A percentile compares a stretch with the other conserved stretches of the same genome.
These are phyloP conservation scores for Patiria pectinifera DNA, from an alignment of 53 echinoderm and acorn worm species.

Conservation along the genomic window DNA sequence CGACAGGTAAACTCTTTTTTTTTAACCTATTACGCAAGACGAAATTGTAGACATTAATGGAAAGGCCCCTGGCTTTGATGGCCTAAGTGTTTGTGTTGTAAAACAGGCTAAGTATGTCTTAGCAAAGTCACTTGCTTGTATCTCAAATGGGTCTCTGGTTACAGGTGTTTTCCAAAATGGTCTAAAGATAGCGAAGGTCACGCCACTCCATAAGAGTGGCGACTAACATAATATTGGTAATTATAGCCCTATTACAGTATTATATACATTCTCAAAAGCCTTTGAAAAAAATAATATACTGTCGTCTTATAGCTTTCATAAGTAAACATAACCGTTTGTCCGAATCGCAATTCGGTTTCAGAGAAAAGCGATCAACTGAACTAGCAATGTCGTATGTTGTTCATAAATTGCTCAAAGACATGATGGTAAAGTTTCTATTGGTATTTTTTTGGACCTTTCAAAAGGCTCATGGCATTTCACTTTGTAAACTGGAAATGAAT, in stretches of 20 bases:
- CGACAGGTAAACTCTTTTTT: neutral
- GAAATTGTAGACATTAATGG: neutral
- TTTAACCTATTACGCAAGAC: slow-evolving; percentile 1
- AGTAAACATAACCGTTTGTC: neutral
- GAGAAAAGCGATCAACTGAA: slow-evolving; percentile 7
- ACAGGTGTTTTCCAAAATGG: neutral
- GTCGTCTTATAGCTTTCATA: neutral
- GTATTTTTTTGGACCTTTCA: neutral
- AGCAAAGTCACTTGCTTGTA: neutral
- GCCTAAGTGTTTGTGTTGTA: neutral
- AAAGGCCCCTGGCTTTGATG: neutral
- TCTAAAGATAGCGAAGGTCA: neutral
- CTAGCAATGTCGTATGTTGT: neutral
- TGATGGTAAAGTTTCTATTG: neutral
- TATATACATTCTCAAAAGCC: neutral
- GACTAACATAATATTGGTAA: no score
- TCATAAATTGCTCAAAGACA: neutral
- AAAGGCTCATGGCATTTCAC: neutral
- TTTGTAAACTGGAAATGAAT: no score
- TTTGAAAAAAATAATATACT: neutral
- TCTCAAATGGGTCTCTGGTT: neutral
- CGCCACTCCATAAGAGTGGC: neutral
- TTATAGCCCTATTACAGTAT: no score
- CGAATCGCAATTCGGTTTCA: neutral
- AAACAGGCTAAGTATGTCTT: neutral